Base-by-base conservation (phyloP, 1,140 invertebrate genomes). In the Meloidogyne exigua region DNA sequence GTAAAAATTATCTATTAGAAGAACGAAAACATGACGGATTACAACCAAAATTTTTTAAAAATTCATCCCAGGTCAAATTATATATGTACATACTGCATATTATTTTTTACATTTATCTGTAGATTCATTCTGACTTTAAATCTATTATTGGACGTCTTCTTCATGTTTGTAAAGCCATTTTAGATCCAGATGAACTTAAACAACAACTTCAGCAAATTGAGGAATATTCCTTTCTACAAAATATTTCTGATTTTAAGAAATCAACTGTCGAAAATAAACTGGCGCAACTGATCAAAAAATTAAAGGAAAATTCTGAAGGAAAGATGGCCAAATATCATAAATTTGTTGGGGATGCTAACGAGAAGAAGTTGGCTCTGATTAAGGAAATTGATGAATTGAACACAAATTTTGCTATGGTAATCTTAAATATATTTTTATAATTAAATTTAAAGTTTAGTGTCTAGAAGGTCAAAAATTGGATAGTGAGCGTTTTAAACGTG, bases 101-200 rank as follows among this genome's bases (percentile, higher is more conserved):
- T 26, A 39, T 32, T 69, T 28, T 2, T 39, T n/a, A 25, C 21
- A 21, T 75, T 75, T 32, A 12, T 28, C 72, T 2, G 2, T 57
- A 75, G 68, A 26, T 44, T 21, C 44, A 65, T 21, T 72, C 68
- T 21, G 42, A 68, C 10, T 67, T 32, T 68, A 75, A 68, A 25
- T 25, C 15, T 10, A 75, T 75, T 28, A 23, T 68, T 18, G 64
- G 74, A n/a, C 12, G 64, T 26, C 68, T 75, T 66, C 26, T 28
- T 18, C 12, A 68, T 21, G 32, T 77, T 25, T 36, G 57, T 18
- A 49, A 77, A 10, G 23, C 66, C 2, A 44, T 77, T 15, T 78
- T 12, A 25, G 1, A 25, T 36, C 21, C 25, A 2, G 42, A 66
- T 9, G 74, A 77, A 36, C 32, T 71, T 15, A 26, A 75, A 25